Evolutionary conservation across 2,888 invertebrate species (phyloP).

Genomic region (Phorcus lineatus): DNA sequence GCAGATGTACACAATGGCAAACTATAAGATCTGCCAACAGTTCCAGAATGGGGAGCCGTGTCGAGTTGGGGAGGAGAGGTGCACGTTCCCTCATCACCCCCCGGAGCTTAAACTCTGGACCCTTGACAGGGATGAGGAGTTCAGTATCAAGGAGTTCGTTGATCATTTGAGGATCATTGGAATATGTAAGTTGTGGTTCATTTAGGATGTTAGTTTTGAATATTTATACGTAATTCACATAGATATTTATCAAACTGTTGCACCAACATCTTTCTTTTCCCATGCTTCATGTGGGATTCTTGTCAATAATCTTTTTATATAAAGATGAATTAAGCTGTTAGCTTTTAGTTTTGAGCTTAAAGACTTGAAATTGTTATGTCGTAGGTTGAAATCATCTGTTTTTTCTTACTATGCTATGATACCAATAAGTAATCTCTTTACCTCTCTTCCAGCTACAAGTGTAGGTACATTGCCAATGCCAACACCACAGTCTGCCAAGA

Average conservation of each 20-base stretch:
- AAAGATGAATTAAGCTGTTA: too few species aligned
- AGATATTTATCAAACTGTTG: not conserved
- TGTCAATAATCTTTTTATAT: too few species aligned
- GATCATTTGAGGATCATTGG: constrained; percentile 39
- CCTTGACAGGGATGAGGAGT: constrained; percentile 58
- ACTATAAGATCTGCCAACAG: constrained; percentile 63
- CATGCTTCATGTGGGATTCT: too few species aligned
- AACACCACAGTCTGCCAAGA: not conserved
- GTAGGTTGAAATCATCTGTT: too few species aligned
- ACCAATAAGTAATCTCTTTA: not conserved
- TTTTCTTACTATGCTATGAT: too few species aligned
- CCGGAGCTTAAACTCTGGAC: constrained; percentile 62
- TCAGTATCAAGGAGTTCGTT: constrained; percentile 59
- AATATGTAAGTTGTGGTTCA: not conserved
- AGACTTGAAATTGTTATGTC: too few species aligned
- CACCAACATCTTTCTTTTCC: too few species aligned
- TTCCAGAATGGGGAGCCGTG: constrained; percentile 49
- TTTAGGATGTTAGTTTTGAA: not conserved
- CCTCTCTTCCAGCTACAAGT: not conserved
- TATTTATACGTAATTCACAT: not conserved
- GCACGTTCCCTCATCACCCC: constrained; percentile 64
- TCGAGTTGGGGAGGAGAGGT: constrained; percentile 59
- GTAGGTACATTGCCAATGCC: not conserved
- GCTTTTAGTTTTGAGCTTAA: too few species aligned
- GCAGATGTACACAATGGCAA: constrained; percentile 44